Conservation (phyloP, 2,888 invertebrate species). For the Ennomos fuscantarius region DNA sequence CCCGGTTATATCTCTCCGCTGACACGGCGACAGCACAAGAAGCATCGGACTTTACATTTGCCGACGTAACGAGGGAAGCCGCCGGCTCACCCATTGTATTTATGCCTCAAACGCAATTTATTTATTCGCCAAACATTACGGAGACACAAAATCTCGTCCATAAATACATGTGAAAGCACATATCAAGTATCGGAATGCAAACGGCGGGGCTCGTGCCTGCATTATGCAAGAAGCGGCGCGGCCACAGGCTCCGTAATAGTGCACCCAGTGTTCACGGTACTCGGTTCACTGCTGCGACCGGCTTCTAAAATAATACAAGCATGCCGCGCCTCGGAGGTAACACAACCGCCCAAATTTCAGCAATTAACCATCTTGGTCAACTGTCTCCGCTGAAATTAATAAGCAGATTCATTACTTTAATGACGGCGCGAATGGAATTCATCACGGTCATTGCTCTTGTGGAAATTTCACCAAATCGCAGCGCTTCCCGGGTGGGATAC, state of each 20-base stretch:
- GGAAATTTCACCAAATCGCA: conserved; percentile 63
- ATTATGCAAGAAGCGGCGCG: conserved; percentile 80
- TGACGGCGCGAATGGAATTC: conserved; percentile 67
- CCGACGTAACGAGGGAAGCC: conserved; percentile 83
- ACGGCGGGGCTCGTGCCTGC: conserved; percentile 81
- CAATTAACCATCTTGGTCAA: conserved; percentile 34
- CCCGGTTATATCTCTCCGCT: conserved; percentile 73
- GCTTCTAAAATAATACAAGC: conserved; percentile 76
- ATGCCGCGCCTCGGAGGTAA: conserved; percentile 52
- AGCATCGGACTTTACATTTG: conserved; percentile 79
- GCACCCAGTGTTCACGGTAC: conserved; percentile 56
- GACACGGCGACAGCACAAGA: conserved; percentile 78
- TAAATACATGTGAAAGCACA: conserved; percentile 85
- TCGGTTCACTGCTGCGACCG: conserved; percentile 45
- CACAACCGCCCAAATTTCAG: conserved; percentile 51
- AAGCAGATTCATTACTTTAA: conserved; percentile 65
- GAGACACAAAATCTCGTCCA: conserved; percentile 85
- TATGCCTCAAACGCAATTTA: conserved; percentile 82
- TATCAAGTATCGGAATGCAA: conserved; percentile 85
- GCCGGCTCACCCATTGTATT: conserved; percentile 81
- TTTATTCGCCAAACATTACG: conserved; percentile 84
- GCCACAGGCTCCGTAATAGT: conserved; percentile 75
- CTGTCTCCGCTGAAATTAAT: conserved; percentile 39
- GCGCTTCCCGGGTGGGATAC: conserved; percentile 39
- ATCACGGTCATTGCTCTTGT: conserved; percentile 61